These are phyloP conservation scores for Drosophila merina DNA, from an alignment of 2,888 invertebrate genomes.

Conservation along the genomic window DNA sequence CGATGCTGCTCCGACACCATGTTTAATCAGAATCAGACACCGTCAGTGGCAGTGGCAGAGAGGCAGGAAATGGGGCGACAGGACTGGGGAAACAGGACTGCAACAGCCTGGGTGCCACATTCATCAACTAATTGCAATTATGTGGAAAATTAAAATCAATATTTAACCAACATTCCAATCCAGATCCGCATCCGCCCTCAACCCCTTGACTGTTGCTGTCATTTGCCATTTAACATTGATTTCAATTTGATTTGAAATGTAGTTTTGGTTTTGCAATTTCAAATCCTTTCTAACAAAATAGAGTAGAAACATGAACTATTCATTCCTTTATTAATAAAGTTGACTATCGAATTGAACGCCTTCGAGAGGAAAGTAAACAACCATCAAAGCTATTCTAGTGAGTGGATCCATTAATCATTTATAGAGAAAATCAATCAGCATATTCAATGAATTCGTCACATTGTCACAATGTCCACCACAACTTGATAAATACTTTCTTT, in stretches of 20 bases:
- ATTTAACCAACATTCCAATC: constrained; percentile 51
- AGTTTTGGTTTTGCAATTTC: constrained; percentile 7
- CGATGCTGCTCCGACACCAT: constrained; percentile 40
- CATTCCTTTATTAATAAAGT: neutral
- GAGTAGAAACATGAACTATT: neutral
- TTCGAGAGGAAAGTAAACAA: constrained; percentile 22
- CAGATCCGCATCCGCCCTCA: neutral
- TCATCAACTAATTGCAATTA: constrained; percentile 68
- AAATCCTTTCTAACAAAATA: neutral
- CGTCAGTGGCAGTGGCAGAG: constrained; percentile 12
- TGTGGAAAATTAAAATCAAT: constrained; percentile 67
- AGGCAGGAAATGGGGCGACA: constrained; percentile 24
- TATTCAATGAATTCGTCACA: constrained; percentile 36
- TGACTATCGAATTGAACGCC: constrained; percentile 2
- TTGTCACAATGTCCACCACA: constrained; percentile 23
- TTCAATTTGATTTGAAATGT: constrained; percentile 42
- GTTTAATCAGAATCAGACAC: constrained; percentile 49
- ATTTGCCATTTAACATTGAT: constrained; percentile 53
- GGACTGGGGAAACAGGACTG: constrained; percentile 12
- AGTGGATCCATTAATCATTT: constrained; percentile 31
- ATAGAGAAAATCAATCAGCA: constrained; percentile 32
- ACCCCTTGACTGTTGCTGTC: constrained; percentile 16
- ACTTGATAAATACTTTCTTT: constrained; percentile 24
- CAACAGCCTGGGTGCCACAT: constrained; percentile 45
- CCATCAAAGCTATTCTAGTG: neutral